A percentile compares a stretch with the other conserved stretches of the same genome.
These are phyloP conservation scores for Manduca sexta DNA, from an alignment of 1,140 invertebrate species.

Conservation along the genomic window DNA sequence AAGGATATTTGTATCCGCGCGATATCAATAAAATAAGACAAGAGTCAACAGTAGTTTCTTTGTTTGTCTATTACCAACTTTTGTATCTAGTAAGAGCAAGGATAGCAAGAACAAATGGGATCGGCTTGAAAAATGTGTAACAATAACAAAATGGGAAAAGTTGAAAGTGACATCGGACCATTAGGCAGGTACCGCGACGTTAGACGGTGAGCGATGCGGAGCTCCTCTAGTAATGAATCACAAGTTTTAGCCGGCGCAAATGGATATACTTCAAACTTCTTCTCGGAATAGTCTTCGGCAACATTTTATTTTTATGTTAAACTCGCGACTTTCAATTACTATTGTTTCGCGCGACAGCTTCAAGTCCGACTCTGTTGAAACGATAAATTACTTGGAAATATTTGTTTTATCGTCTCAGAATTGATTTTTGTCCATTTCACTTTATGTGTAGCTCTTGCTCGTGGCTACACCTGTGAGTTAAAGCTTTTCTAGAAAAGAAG, in stretches of 20 bases:
- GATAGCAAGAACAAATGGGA: slow-evolving; percentile 41
- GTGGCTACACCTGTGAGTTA: no score
- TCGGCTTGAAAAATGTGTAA: slow-evolving; percentile 51
- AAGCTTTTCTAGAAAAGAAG: no score
- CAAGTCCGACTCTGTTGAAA: neutral
- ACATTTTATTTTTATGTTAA: slow-evolving; percentile 3
- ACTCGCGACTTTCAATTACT: neutral
- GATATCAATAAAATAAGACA: neutral
- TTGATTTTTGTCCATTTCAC: no score
- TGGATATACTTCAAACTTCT: slow-evolving; percentile 19
- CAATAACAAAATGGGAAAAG: slow-evolving; percentile 48
- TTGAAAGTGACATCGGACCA: slow-evolving; percentile 43
- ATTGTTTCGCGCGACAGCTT: neutral
- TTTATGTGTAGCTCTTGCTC: no score
- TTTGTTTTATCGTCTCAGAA: no score
- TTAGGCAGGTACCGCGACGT: slow-evolving; percentile 29
- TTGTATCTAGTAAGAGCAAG: slow-evolving; percentile 15
- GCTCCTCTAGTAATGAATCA: slow-evolving; percentile 35
- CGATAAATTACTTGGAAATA: no score
- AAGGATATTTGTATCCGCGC: neutral
- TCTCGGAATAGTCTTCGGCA: slow-evolving; percentile 14
- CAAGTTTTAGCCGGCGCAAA: slow-evolving; percentile 31
- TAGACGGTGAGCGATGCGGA: slow-evolving; percentile 14
- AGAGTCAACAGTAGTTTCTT: slow-evolving; percentile 12
- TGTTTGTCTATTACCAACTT: slow-evolving; percentile 18